Evolutionary conservation across 30 jellyfish, hydroid and myxozoan genomes (phyloP).

Genomic region (Aurelia coerulea): DNA sequence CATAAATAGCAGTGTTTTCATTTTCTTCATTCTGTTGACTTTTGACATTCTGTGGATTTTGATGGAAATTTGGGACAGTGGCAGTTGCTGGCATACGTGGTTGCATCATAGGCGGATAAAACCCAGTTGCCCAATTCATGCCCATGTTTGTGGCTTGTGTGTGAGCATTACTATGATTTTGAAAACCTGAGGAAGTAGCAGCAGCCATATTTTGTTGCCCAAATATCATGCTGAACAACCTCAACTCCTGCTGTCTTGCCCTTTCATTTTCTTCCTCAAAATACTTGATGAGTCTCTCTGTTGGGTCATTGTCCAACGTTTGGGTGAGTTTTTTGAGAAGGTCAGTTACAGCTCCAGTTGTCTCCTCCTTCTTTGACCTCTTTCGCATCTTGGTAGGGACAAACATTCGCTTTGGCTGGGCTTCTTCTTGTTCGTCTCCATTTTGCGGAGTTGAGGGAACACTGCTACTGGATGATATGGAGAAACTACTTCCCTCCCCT

Average conservation of each 20-base stretch:
- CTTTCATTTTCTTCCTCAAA: not conserved
- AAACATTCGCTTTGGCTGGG: slow-evolving; percentile 2
- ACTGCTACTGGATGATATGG: not conserved
- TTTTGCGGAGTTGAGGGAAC: not conserved
- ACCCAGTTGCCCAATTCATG: slow-evolving; percentile 22
- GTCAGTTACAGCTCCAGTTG: slow-evolving; percentile 10
- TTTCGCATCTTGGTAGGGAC: slow-evolving; percentile 22
- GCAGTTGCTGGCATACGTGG: slow-evolving; percentile 10
- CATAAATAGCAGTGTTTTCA: not conserved
- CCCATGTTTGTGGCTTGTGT: slow-evolving; percentile 36
- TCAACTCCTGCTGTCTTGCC: slow-evolving; percentile 30
- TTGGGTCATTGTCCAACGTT: slow-evolving; percentile 34
- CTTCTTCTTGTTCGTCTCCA: not conserved
- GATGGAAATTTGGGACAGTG: not conserved
- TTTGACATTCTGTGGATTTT: slow-evolving; percentile 4
- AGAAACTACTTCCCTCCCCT: not conserved
- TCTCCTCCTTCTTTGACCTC: not conserved
- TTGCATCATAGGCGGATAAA: slow-evolving; percentile 12
- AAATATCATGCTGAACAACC: slow-evolving; percentile 10
- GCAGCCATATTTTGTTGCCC: slow-evolving; percentile 41
- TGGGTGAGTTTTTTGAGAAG: not conserved
- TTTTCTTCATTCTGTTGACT: slow-evolving; percentile 16
- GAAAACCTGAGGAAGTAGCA: slow-evolving; percentile 7
- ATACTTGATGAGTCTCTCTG: slow-evolving; percentile 11
- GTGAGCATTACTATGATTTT: slow-evolving; percentile 4